phyloP scores from a whole-genome alignment of 2,888 invertebrate species.

The Oscheius sp. region DNA sequence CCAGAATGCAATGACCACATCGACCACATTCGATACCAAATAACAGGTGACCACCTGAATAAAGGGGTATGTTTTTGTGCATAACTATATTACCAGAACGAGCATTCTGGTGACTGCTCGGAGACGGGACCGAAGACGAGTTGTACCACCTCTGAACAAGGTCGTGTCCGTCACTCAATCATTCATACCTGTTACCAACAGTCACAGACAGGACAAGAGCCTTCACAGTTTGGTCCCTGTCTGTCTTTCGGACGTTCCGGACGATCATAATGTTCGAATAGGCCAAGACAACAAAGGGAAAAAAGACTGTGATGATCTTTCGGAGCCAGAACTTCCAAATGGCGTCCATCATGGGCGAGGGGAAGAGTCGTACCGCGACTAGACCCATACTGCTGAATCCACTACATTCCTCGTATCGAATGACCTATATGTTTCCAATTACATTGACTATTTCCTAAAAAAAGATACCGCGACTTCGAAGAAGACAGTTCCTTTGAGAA shows the following conservation, averaged over 20 bases:
- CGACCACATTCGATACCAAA: slow-evolving; percentile 56
- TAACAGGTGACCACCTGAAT: slow-evolving; percentile 51
- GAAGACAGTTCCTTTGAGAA: slow-evolving; percentile 67
- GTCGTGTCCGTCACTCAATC: too few species aligned
- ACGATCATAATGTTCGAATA: slow-evolving; percentile 69
- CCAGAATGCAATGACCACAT: slow-evolving; percentile 59
- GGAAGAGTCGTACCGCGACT: slow-evolving; percentile 50
- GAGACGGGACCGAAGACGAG: slow-evolving; percentile 54
- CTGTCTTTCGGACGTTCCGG: slow-evolving; percentile 62
- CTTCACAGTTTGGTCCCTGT: slow-evolving; percentile 66
- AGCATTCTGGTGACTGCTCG: slow-evolving; percentile 63
- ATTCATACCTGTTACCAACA: slow-evolving; percentile 60
- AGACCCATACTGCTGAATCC: slow-evolving; percentile 64
- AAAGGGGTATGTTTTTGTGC: too few species aligned
- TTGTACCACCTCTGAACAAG: slow-evolving; percentile 57
- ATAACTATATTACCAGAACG: slow-evolving; percentile 43
- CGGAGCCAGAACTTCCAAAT: slow-evolving; percentile 68
- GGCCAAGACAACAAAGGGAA: slow-evolving; percentile 69
- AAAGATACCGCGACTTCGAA: slow-evolving; percentile 63
- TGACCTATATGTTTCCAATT: slow-evolving; percentile 44
- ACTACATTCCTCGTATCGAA: slow-evolving; percentile 50
- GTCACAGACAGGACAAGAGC: slow-evolving; percentile 67
- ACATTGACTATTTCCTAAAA: not conserved
- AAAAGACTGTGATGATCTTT: slow-evolving; percentile 66
- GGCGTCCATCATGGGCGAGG: slow-evolving; percentile 54